Percentiles rank a stretch among this genome's conserved stretches.
These are phyloP conservation scores for Pelosia muscerda DNA, from an alignment of 2,888 invertebrate genomes.

Conservation along the genomic window DNA sequence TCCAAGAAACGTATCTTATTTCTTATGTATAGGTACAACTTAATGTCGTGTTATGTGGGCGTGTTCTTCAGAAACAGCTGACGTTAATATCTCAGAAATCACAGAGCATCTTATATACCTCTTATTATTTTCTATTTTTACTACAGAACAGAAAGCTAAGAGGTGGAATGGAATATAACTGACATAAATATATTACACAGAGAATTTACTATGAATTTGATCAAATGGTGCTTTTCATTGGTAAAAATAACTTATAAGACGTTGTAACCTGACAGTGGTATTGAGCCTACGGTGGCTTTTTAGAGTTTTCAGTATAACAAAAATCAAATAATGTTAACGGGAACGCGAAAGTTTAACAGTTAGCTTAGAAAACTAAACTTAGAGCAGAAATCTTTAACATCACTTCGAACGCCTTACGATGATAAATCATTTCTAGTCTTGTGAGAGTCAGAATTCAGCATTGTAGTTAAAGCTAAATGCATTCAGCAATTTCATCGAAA, in stretches of 20 bases:
- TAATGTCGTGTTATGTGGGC: neutral
- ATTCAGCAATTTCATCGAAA: conserved; percentile 18
- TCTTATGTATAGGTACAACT: neutral
- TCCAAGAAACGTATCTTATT: neutral
- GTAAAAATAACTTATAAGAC: neutral
- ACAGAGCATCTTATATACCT: neutral
- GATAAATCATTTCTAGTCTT: neutral
- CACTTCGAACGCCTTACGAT: neutral
- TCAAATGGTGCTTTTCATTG: neutral
- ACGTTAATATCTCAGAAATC: neutral
- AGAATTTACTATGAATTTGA: neutral
- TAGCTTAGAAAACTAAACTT: neutral
- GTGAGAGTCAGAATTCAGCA: neutral
- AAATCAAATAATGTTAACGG: neutral
- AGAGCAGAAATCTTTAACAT: neutral
- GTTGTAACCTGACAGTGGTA: neutral
- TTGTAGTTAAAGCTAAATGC: conserved; percentile 12
- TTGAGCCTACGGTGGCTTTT: no score
- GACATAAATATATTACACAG: neutral
- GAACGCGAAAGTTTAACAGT: neutral
- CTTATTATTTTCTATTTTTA: neutral
- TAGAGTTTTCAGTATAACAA: no score
- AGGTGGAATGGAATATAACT: neutral
- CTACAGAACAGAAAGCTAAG: neutral
- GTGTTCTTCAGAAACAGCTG: neutral